A percentile compares a stretch with the other conserved stretches of the same genome.
phyloP scores from a whole-genome alignment of 2,888 invertebrate genomes.

The Caenorhabditis panamensis region DNA sequence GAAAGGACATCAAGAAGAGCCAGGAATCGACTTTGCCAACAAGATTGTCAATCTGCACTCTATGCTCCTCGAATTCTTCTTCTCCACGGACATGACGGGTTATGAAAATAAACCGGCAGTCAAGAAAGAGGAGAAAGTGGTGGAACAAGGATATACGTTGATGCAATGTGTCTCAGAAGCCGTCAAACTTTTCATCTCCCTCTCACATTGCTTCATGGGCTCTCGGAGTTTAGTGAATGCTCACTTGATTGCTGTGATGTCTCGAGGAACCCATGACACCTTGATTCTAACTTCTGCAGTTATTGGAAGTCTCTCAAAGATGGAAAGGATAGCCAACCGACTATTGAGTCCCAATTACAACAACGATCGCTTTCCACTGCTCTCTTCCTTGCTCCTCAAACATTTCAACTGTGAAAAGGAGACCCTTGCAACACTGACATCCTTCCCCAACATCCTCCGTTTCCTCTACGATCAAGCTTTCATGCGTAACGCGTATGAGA shows the following conservation, averaged over 20 bases:
- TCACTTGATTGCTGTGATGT: conserved; percentile 63
- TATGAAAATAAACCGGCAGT: conserved; percentile 31
- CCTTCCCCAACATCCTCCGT: conserved; percentile 71
- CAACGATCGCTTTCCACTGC: conserved; percentile 83
- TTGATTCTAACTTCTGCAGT: conserved; percentile 60
- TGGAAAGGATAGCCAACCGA: conserved; percentile 40
- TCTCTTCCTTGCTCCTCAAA: conserved; percentile 89
- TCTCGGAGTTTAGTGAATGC: conserved; percentile 83
- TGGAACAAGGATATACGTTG: conserved; percentile 40
- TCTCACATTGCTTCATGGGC: conserved; percentile 96
- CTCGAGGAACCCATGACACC: conserved; percentile 15
- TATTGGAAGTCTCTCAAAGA: conserved; percentile 61
- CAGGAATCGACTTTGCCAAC: conserved; percentile 55
- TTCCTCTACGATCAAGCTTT: conserved; percentile 77
- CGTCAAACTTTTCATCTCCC: conserved; percentile 91
- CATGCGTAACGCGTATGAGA: conserved; percentile 28
- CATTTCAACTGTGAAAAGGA: conserved; percentile 82
- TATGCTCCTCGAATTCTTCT: conserved; percentile 52
- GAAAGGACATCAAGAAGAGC: conserved; percentile 44
- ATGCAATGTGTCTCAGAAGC: conserved; percentile 86
- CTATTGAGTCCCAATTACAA: conserved; percentile 26
- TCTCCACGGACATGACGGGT: conserved; percentile 36
- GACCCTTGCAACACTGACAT: conserved; percentile 60
- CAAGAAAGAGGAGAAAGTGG: conserved; percentile 32
- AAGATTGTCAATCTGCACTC: conserved; percentile 49